Conservation (phyloP, 2,888 invertebrate genomes). For the Molanna angustata region DNA sequence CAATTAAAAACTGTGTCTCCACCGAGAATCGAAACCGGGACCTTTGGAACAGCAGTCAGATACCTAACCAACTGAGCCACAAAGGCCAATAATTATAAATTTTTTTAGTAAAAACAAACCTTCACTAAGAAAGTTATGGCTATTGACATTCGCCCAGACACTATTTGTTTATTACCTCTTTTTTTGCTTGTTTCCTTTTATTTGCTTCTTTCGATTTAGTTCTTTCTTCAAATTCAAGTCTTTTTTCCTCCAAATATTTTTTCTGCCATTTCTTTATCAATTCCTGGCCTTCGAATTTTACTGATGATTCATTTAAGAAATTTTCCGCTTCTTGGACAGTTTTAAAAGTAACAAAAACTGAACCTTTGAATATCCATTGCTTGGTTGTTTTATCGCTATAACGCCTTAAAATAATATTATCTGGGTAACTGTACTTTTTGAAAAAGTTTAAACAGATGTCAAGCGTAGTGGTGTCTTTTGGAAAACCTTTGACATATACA, state of each 20-base stretch:
- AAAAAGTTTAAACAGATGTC: conserved; percentile 75
- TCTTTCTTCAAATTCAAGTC: conserved; percentile 61
- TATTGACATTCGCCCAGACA: too few species aligned
- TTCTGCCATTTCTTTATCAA: conserved; percentile 69
- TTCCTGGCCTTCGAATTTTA: conserved; percentile 66
- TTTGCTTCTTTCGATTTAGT: conserved; percentile 58
- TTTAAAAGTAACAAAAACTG: conserved; percentile 85
- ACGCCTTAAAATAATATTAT: conserved; percentile 64
- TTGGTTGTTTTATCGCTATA: conserved; percentile 63
- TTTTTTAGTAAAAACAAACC: too few species aligned
- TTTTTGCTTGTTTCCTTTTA: conserved; percentile 42
- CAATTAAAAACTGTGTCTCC: too few species aligned
- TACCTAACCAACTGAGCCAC: too few species aligned
- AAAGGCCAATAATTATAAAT: too few species aligned
- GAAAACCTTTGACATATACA: conserved; percentile 86
- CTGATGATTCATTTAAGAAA: conserved; percentile 67
- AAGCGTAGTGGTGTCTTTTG: conserved; percentile 61
- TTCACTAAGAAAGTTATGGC: too few species aligned
- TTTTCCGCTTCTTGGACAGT: conserved; percentile 76
- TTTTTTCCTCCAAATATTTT: conserved; percentile 65
- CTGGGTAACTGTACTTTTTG: conserved; percentile 63
- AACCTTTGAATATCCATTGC: conserved; percentile 79
- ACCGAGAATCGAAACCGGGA: too few species aligned
- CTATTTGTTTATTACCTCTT: conserved; percentile 41
- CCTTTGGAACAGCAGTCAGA: too few species aligned